Percentiles rank a stretch among this genome's conserved stretches.
Evolutionary conservation across 2,797 vertebrate genomes (phyloP).

Genomic region (Hylomyscus alleni): DNA sequence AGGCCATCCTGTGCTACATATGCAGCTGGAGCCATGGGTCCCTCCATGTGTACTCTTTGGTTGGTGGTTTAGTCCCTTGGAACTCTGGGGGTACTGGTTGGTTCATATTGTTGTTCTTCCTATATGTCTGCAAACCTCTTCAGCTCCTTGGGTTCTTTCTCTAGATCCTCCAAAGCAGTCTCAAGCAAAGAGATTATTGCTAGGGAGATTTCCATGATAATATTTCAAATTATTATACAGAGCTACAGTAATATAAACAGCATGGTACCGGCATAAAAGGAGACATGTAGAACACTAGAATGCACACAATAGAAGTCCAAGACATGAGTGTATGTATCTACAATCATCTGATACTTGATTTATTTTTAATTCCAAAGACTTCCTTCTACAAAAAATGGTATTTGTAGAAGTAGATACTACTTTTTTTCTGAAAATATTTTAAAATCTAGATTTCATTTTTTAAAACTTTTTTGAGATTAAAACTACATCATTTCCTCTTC

Average conservation of each 20-base stretch:
- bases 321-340: neutral
- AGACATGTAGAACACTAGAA: neutral
- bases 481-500: neutral
- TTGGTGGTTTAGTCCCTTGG: too few species aligned
- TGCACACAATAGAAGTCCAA: neutral
- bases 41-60: too few species aligned
- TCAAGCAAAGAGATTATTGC: neutral
- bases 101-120: too few species aligned
- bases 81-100: too few species aligned
- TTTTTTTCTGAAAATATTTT: neutral
- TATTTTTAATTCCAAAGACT: neutral
- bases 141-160: too few species aligned
- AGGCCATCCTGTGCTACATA: too few species aligned
- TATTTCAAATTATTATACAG: neutral
- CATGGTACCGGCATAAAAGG: neutral
- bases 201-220: neutral
- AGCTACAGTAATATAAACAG: neutral
- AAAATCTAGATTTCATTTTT: neutral
- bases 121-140: too few species aligned
- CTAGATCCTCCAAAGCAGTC: neutral
- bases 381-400: neutral
- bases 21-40: too few species aligned
- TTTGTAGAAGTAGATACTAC: neutral
- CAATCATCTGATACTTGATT: neutral
- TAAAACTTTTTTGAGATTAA: neutral